Conservation (phyloP, 2,888 invertebrate species). For the Drosophila leonis region DNA sequence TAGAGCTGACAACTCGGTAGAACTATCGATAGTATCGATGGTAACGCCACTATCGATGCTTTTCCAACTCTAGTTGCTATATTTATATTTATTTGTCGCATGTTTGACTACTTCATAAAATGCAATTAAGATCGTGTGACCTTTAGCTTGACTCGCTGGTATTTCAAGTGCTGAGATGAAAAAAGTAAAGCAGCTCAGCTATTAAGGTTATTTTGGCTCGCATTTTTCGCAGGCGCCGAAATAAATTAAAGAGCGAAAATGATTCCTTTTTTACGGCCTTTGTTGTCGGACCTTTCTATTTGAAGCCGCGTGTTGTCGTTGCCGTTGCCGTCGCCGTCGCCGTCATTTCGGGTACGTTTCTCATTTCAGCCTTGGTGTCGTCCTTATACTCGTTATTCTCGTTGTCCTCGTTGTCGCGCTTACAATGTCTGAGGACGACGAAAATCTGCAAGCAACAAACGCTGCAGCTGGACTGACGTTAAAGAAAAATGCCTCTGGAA, state of each 20-base stretch:
- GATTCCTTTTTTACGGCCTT: slow-evolving; percentile 60
- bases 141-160: slow-evolving; percentile 27
- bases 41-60: too few relatives aligned
- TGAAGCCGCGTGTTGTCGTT: slow-evolving; percentile 13
- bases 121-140: neutral
- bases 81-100: neutral
- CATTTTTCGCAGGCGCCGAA: slow-evolving; percentile 62
- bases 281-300: slow-evolving; percentile 40
- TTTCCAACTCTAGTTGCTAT: neutral
- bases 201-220: slow-evolving; percentile 45
- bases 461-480: slow-evolving; percentile 42
- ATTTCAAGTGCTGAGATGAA: slow-evolving; percentile 23
- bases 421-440: slow-evolving; percentile 59
- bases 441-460: slow-evolving; percentile 55
- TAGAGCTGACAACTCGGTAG: too few relatives aligned
- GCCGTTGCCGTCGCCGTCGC: slow-evolving; percentile 5
- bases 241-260: slow-evolving; percentile 72
- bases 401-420: slow-evolving; percentile 52
- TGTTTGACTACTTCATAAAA: slow-evolving; percentile 8
- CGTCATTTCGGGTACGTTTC: slow-evolving; percentile 37
- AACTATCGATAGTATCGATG: too few relatives aligned
- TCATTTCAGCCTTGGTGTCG: slow-evolving; percentile 43
- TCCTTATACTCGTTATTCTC: slow-evolving; percentile 30
- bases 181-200: slow-evolving; percentile 5
- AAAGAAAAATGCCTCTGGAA: slow-evolving; percentile 73